Evolutionary conservation across 2,113 vertebrate genomes (phyloP), one percentile per base, ranked within the genome.

Genomic region (Gopherus evgoodei): DNA sequence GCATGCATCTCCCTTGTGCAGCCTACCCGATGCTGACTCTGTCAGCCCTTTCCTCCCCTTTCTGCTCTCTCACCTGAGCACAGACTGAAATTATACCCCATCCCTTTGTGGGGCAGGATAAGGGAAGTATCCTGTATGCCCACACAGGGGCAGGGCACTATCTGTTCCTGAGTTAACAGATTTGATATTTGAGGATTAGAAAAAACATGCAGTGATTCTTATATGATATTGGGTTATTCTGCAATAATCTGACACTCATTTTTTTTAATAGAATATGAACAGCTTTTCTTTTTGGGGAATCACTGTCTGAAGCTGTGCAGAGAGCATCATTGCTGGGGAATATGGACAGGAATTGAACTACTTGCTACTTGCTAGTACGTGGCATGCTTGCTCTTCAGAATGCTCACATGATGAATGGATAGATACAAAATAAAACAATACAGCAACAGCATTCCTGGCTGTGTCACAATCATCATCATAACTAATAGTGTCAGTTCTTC

Each of bases 1-100:
- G 12, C 29, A 9, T 7, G 9, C 19, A 53, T 12, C 83, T 57
- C 65, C 78, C 1, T 65, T 79, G 8, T 0, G 0, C 5, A 57
- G 75, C 62, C 27, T 25, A 44, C 6, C 22, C 5, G 49, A 19
- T 89, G 72, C 81, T 47, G 31, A 2, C 8, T 3, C 6, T 38
- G 13, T 47, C 72, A 83, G 24, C 0, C 76, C 93, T 57, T 65
- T 5, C 19, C 2, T 35, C 91, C 22, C 53, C 24, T 89, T n/a
- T 84, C 59, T 62, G 35, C 14, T 88, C 52, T 19, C 29, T 62
- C 29, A 35, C 6, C 59, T 62, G 59, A 62, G 29, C 59, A 62
- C 19, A 54, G 13, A 24, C 25, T 4, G 79, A 47, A 92, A 59
- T 54, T 50, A 80, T 35, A 13, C 5, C 19, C 24, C 14, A 2